Evolutionary conservation across 2,113 vertebrate species (phyloP), one percentile per base, ranked within the genome.

Genomic region (Lycaon pictus): DNA sequence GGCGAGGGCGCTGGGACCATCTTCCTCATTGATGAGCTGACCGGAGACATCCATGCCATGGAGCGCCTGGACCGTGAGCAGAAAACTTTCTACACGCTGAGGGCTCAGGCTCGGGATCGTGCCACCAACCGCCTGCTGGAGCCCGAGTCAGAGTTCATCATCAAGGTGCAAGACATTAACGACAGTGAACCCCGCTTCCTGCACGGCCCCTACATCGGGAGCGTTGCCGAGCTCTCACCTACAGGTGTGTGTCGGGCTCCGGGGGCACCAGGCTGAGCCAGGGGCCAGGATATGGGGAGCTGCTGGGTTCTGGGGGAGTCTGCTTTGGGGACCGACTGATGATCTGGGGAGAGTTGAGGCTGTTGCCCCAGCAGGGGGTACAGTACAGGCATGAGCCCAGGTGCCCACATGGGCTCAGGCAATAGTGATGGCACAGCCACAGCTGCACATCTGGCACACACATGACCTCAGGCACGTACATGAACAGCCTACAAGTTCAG

Each of bases 161-260:
- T 99, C 99, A 99, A 99, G 97, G 99, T 99, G 95, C 99, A 99
- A 98, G 99, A 99, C 98, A 99, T 99, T 98, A 99, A 99, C 0
- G 99, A 99, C 99, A 99, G 99, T 0, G 99, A 99, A 97, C 99
- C 99, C 1, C 99, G 99, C 96, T 99, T 99, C 98, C 99, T 99
- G 97, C 99, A 99, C n/a, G 99, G 99, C 48, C 99, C 99, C 11
- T 99, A 99, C 97, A 99, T 99, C 0, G 99, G 99, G 97, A 99
- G 99, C 0, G 99, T 99, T 98, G 99, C 99, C 0, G 99, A 99
- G 97, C 99, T 99, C 69, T 99, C 99, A 6, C 99, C 99, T 7
- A 93, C 99, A 74, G 99, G 99, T 99, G 96, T 93, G 97, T 11
- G 4, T 74, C 20, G 32, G 97, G 56, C 10, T 20, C 29, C 2